These are phyloP conservation scores for Hemiprocne comata DNA, from an alignment of 2,113 vertebrate species.

Conservation along the genomic window DNA sequence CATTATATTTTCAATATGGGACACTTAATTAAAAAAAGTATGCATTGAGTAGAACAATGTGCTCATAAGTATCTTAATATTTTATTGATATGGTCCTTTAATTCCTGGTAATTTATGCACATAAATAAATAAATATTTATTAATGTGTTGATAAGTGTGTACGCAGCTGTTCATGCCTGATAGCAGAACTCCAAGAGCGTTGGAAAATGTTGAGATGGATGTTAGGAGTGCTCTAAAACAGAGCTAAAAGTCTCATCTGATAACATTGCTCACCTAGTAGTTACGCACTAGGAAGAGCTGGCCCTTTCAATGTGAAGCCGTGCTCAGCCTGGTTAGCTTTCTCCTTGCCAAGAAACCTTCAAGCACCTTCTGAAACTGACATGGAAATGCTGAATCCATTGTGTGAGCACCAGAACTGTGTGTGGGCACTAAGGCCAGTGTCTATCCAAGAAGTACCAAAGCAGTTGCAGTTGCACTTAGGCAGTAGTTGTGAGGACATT, in stretches of 20 bases:
- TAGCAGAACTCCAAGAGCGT: not conserved
- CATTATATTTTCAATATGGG: not conserved
- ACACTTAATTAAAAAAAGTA: not conserved
- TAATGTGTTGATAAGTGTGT: not conserved
- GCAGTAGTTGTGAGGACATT: not conserved
- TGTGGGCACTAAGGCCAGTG: not conserved
- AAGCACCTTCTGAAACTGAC: not conserved
- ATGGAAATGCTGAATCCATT: too few relatives aligned
- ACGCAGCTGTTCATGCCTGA: not conserved
- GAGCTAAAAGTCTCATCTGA: not conserved
- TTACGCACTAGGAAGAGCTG: not conserved
- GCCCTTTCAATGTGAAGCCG: not conserved
- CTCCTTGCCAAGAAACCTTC: not conserved
- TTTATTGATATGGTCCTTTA: not conserved
- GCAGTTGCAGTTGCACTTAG: not conserved
- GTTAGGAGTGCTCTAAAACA: not conserved
- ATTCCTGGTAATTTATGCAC: not conserved
- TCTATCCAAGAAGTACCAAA: not conserved
- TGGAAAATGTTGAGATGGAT: not conserved
- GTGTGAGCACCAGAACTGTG: not conserved
- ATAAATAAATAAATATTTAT: not conserved
- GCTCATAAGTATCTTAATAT: not conserved
- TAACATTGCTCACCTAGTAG: not conserved
- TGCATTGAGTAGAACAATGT: not conserved
- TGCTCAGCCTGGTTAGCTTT: not conserved